phyloP scores from a whole-genome alignment of 2,113 vertebrate species.

The Myocastor coypus region DNA sequence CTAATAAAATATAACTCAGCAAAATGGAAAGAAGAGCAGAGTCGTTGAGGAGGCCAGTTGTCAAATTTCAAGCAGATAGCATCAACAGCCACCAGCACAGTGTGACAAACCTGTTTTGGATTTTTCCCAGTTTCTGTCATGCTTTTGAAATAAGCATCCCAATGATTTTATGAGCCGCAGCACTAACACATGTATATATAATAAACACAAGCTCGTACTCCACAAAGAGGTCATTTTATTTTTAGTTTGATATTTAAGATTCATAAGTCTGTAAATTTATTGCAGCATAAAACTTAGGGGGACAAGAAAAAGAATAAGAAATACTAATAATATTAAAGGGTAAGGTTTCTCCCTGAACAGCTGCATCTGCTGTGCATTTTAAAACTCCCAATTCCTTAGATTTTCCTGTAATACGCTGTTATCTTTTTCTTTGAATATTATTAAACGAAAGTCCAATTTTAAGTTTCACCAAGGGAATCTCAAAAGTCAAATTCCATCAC shows the following conservation, averaged over 20 bases:
- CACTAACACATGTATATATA: neutral
- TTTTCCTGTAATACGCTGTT: slow-evolving; percentile 58
- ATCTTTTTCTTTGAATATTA: slow-evolving; percentile 64
- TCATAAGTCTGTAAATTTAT: neutral
- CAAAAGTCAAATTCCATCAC: slow-evolving; percentile 51
- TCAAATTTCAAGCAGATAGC: neutral
- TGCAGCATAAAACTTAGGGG: neutral
- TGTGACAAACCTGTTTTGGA: neutral
- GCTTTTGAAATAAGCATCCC: neutral
- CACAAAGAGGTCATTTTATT: neutral
- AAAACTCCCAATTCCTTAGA: slow-evolving; percentile 40
- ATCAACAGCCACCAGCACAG: neutral
- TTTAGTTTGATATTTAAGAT: slow-evolving; percentile 30
- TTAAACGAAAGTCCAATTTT: slow-evolving; percentile 64
- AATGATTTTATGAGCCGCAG: slow-evolving; percentile 18
- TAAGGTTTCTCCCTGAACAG: neutral
- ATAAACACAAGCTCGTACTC: neutral
- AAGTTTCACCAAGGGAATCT: neutral
- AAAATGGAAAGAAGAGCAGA: neutral
- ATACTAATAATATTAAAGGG: slow-evolving; percentile 12
- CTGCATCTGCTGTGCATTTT: neutral
- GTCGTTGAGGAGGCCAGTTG: neutral
- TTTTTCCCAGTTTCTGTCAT: neutral
- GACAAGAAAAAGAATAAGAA: neutral
- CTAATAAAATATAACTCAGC: neutral